Conservation (phyloP, 2,888 invertebrate genomes). For the Melanotus villosus region DNA sequence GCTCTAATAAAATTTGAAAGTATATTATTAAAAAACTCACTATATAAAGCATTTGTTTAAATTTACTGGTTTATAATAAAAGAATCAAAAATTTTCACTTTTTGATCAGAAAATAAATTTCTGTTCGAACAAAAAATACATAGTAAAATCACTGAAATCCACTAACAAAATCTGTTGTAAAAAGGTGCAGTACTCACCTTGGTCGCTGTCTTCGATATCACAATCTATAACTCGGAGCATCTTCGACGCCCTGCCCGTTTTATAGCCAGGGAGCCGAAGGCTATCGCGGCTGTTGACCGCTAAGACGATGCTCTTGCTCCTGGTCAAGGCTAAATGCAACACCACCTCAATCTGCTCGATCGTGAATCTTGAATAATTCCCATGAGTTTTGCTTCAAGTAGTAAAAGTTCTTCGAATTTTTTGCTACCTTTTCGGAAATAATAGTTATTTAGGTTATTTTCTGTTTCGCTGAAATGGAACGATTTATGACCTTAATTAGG, state of each 20-base stretch:
- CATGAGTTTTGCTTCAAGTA: constrained; percentile 16
- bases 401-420: neutral
- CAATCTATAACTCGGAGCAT: constrained; percentile 34
- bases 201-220: constrained; percentile 32
- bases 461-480: too few relatives aligned
- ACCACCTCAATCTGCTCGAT: constrained; percentile 22
- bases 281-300: constrained; percentile 49
- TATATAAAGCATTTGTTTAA: too few relatives aligned
- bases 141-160: too few relatives aligned
- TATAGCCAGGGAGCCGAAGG: constrained; percentile 41
- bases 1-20: too few relatives aligned
- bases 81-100: constrained; percentile 7
- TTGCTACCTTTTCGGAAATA: neutral
- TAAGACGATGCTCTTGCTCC: constrained; percentile 46
- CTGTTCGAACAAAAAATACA: too few relatives aligned
- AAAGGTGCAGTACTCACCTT: constrained; percentile 30
- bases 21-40: too few relatives aligned
- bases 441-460: too few relatives aligned
- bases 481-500: too few relatives aligned
- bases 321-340: constrained; percentile 48
- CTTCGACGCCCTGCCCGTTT: constrained; percentile 37
- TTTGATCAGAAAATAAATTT: too few relatives aligned
- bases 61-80: too few relatives aligned
- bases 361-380: constrained; percentile 30
- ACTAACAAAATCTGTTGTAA: neutral